Conservation (phyloP, 1,140 invertebrate species). For the Tribolium castaneum region DNA sequence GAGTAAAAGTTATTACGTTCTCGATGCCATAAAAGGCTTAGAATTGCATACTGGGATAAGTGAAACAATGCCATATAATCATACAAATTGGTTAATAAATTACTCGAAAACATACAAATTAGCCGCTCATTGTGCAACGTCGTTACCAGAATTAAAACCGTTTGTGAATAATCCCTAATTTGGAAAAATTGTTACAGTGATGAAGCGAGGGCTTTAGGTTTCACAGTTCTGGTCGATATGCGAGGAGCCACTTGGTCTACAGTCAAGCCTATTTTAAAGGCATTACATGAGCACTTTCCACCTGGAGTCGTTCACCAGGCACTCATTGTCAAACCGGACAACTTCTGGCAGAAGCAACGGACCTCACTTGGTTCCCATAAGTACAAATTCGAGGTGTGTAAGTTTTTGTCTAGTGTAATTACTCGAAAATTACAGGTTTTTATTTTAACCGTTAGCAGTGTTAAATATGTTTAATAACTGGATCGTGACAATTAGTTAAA, state of each 20-base stretch:
- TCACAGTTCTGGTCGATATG: constrained; percentile 97
- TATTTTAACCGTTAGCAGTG: neutral
- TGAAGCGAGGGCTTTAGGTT: constrained; percentile 87
- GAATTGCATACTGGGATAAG: neutral
- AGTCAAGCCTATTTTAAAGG: constrained; percentile 97
- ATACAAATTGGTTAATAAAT: neutral
- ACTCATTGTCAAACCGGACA: constrained; percentile 98
- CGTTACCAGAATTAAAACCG: neutral
- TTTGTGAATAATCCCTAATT: neutral
- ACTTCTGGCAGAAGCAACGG: constrained; percentile 99
- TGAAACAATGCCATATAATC: neutral
- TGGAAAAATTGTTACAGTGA: constrained; percentile 76
- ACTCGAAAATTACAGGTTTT: neutral
- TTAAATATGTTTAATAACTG: neutral
- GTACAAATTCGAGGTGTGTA: constrained; percentile 96
- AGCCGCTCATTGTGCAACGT: neutral
- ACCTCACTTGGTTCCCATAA: constrained; percentile 96
- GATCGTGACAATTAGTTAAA: neutral
- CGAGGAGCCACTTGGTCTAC: constrained; percentile 93
- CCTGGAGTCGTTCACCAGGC: constrained; percentile 86
- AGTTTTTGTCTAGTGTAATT: neutral
- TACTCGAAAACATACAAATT: neutral
- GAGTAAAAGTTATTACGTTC: neutral
- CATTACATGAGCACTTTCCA: constrained; percentile 94
- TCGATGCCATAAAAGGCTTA: neutral